Percentiles rank a stretch among this genome's conserved stretches.
Evolutionary conservation across 2,888 invertebrate genomes (phyloP).

Genomic region (Sphaerolaimus hirsutus): DNA sequence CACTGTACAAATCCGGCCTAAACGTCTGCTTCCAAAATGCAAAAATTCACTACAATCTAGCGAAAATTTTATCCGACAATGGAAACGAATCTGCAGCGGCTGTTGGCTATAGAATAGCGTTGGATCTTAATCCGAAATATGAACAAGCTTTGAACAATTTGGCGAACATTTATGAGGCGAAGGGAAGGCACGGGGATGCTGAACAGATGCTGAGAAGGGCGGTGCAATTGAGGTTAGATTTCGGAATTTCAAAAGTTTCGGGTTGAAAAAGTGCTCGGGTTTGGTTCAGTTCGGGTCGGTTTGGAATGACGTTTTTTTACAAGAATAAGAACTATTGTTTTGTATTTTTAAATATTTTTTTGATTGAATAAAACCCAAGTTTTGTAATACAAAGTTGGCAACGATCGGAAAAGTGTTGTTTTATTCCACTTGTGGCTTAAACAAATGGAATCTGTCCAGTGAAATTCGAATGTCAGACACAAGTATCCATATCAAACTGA

Average conservation of each 20-base stretch:
- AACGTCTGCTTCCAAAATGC: slow-evolving; percentile 73
- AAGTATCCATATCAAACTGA: no score
- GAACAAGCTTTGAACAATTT: slow-evolving; percentile 82
- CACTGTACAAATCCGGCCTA: slow-evolving; percentile 54
- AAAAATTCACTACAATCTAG: slow-evolving; percentile 67
- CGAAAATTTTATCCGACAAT: slow-evolving; percentile 54
- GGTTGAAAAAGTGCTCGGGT: neutral
- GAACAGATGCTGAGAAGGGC: slow-evolving; percentile 47
- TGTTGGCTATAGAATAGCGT: slow-evolving; percentile 38
- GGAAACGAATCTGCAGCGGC: slow-evolving; percentile 46
- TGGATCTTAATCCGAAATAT: slow-evolving; percentile 45
- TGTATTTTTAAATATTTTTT: no score
- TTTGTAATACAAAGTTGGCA: no score
- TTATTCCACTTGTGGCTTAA: no score
- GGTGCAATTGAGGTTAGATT: slow-evolving; percentile 42
- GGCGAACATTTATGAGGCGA: slow-evolving; percentile 55
- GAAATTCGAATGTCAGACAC: no score
- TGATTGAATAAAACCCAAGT: neutral
- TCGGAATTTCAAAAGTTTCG: neutral
- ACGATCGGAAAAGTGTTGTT: no score
- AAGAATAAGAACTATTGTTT: no score
- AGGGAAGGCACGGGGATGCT: slow-evolving; percentile 43
- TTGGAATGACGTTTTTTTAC: no score
- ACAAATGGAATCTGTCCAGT: no score
- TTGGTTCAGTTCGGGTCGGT: no score